Base-by-base conservation (phyloP, 2,113 vertebrate species). In the Sisor rabdophorus region DNA sequence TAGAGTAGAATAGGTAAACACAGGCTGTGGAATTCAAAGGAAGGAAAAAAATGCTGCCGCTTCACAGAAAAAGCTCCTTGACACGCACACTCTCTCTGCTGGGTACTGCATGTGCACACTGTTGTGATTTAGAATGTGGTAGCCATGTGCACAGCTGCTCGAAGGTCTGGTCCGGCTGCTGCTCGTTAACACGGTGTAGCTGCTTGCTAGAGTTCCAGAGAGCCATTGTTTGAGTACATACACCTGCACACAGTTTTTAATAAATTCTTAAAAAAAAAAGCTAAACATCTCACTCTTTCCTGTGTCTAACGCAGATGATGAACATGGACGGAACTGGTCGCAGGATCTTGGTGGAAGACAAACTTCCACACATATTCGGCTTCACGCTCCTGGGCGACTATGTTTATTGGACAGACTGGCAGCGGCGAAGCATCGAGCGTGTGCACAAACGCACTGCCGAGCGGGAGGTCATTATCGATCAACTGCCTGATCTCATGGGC, bases 391-490 rank as follows among this genome's bases (percentile, higher is more conserved):
- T 99, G 68, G 97, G 95, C 0, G 95, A 99, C 79, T 96, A 95
- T 82, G 95, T 99, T 89, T 99, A 99, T 86, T 99, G 97, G 97
- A 99, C 95, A 0, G 97, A 99, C 91, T 99, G 97, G 97, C 96
- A 99, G 87, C 89, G 96, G 0, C 89, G 97, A 75, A 98, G 96
- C 88, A 99, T 98, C 24, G 97, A 99, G 85, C 89, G 97, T 17
- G 95, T 98, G 61, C 96, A 99, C 89, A 98, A 69, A 20, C 48
- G 48, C 24, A 69, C 96, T 84, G 85, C 86, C 47, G 92, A 91
- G 26, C 88, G 97, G 12, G 96, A 99, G 78, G 93, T 96, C 84
- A 97, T 98, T 80, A 94, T 99, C 0, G 97, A 99, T 78, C 96
- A 99, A 85, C 91, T 98, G 78, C 96, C 97, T 0, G 97, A 99